Evolutionary conservation across 2,888 invertebrate genomes (phyloP), one percentile per base, ranked within the genome.

Genomic region (Caenorhabditis sp.): DNA sequence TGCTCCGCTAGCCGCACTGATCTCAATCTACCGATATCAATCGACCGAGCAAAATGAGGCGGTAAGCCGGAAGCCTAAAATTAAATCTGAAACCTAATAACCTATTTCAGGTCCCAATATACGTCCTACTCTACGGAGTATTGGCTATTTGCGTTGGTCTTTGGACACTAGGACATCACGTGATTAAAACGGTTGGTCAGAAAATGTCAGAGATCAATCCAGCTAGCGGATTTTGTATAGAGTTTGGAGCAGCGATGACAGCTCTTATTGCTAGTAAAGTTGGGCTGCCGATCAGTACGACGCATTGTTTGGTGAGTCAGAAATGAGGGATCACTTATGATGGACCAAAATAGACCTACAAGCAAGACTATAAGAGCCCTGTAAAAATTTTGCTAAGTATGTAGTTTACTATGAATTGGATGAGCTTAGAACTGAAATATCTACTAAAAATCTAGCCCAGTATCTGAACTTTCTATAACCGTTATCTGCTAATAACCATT

Each of bases 121-220:
- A 93, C 86, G 93, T 97, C 83, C 90, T 99, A 64, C 90, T 97
- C 63, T 97, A 93, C 88, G 97, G 97, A 1, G 97, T 97, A 25
- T 90, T 94, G 43, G 97, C 97, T 66, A 99, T 99, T 87, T 94
- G 95, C 1, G 90, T 94, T 43, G 97, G 97, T 17, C 91, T 99
- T 70, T 97, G 97, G 95, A 89, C 95, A 63, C 95, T 95, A 93
- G 97, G 97, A 26, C 92, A 96, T 54, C 91, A 94, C 71, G 97
- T 99, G 71, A 99, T 99, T 86, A 92, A 94, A 89, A 97, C 97
- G 0, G 93, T 99, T 83, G 97, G 97, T 36, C 94, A 95, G 89
- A 96, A 97, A 90, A 92, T 97, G 78, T 95, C 96, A 53, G 94
- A 93, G 89, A 95, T 99, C 81, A 97, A 96, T 50, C 95, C 97